A percentile compares a stretch with the other conserved stretches of the same genome.
Evolutionary conservation across 2,888 invertebrate genomes (phyloP).

Genomic region (Plagodis pulveraria): DNA sequence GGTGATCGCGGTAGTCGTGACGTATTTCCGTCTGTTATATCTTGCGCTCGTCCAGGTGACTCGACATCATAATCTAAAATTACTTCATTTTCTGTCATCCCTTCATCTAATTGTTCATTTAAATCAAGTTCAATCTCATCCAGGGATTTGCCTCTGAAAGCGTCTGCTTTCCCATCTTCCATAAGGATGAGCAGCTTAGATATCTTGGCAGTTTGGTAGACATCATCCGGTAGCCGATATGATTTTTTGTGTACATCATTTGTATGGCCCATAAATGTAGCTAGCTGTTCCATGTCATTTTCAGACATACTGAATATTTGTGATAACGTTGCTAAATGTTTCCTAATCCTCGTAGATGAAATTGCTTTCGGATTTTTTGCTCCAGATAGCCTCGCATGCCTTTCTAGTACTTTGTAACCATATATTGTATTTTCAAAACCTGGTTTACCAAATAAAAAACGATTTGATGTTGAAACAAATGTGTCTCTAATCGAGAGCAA

Average conservation of each 20-base stretch:
- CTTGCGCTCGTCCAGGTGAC: background rate
- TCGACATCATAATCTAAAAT: constrained; percentile 10
- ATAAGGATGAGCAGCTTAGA: no score
- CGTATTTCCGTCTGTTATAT: background rate
- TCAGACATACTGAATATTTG: constrained; percentile 47
- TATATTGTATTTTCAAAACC: constrained; percentile 29
- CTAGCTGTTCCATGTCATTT: constrained; percentile 47
- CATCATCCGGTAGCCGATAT: constrained; percentile 45
- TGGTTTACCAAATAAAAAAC: constrained; percentile 25
- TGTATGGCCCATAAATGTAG: constrained; percentile 37
- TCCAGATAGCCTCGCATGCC: constrained; percentile 35
- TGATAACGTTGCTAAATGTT: constrained; percentile 47
- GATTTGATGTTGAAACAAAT: constrained; percentile 23
- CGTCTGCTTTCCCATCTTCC: constrained; percentile 6
- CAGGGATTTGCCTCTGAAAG: background rate
- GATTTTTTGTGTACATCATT: constrained; percentile 40
- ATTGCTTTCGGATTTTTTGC: constrained; percentile 43
- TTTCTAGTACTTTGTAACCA: constrained; percentile 48
- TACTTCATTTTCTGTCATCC: constrained; percentile 29
- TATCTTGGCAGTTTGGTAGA: no score
- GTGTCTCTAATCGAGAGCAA: constrained; percentile 26
- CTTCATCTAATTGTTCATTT: constrained; percentile 40
- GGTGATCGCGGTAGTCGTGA: background rate
- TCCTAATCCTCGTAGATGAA: constrained; percentile 33
- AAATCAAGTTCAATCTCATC: constrained; percentile 38